Evolutionary conservation across 2,113 vertebrate genomes (phyloP).

Genomic region (Prietella phreatophila): DNA sequence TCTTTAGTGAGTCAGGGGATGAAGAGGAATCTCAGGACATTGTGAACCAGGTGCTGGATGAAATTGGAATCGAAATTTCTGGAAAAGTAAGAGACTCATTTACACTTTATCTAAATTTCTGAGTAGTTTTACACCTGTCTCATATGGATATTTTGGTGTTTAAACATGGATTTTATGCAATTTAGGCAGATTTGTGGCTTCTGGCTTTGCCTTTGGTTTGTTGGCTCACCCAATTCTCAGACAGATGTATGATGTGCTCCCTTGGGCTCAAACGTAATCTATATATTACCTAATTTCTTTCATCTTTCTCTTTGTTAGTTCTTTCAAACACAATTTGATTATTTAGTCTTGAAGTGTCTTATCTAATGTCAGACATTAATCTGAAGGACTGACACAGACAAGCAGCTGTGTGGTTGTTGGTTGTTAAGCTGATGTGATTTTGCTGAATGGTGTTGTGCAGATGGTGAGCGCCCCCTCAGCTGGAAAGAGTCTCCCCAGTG

Average conservation of each 20-base stretch:
- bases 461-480: constrained; percentile 93
- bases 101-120: background rate
- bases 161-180: background rate
- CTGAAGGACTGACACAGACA: constrained; percentile 7
- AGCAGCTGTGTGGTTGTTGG: constrained; percentile 1
- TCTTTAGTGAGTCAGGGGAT: constrained; percentile 94
- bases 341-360: constrained; percentile 7
- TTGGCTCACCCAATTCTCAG: constrained; percentile 3
- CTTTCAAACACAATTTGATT: background rate
- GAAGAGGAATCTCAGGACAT: constrained; percentile 98
- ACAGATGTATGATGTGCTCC: constrained; percentile 49
- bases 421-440: constrained; percentile 26
- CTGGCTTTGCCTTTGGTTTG: constrained; percentile 41
- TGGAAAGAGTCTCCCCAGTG: constrained; percentile 80
- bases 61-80: constrained; percentile 97
- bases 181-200: constrained; percentile 39
- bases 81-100: constrained; percentile 79
- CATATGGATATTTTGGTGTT: background rate
- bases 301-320: constrained; percentile 4
- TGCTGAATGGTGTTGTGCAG: constrained; percentile 66
- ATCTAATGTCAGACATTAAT: background rate
- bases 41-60: constrained; percentile 95
- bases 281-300: constrained; percentile 20
- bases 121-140: background rate
- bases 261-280: constrained; percentile 29